Base-by-base conservation (phyloP, 2,113 vertebrate species). In the Microtus pennsylvanicus region DNA sequence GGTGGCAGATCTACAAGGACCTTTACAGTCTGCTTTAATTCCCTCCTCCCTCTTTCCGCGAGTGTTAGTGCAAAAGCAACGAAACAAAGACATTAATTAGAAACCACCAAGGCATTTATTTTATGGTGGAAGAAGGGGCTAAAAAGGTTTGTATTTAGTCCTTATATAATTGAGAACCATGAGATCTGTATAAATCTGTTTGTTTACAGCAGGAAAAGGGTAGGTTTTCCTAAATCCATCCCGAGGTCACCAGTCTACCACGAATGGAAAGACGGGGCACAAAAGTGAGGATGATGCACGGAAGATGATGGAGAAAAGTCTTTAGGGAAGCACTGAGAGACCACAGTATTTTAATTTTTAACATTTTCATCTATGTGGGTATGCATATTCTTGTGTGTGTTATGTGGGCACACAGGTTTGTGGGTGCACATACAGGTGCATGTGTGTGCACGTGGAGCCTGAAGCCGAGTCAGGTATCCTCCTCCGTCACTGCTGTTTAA, bases 241-340 rank as follows among this genome's bases (percentile, higher is more conserved):
- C 67, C 38, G 67, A 42, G 52, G 90, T 65, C 30, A 87, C 55
- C 38, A 72, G 89, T 93, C 87, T 69, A n/a, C 21, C 26, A 78
- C 65, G 42, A 30, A 24, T 92, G 75, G 75, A 86, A 91, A 61
- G 61, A 74, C n/a, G 22, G 55, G 52, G 58, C 75, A 14, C 38
- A 12, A 87, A 93, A 55, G 7, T n/a, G n/a, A 95, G 65, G 75
- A 70, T 35, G 58, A 83, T 24, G 67, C 52, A 75, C 69, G 45
- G 80, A 76, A 75, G 75, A 70, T 63, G 28, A 94, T 38, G 19
- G 47, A 74, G 80, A 70, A 22, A 82, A 88, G 7, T 55, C 67
- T 90, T 90, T 74, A 96, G 65, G 77, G 7, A 86, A 90, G 88
- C 21, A 74, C 1, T 19, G 55, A 97, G 35, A 87, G 35, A 22